These are phyloP conservation scores for Helogale parvula DNA, from an alignment of 2,113 vertebrate species.

Conservation along the genomic window DNA sequence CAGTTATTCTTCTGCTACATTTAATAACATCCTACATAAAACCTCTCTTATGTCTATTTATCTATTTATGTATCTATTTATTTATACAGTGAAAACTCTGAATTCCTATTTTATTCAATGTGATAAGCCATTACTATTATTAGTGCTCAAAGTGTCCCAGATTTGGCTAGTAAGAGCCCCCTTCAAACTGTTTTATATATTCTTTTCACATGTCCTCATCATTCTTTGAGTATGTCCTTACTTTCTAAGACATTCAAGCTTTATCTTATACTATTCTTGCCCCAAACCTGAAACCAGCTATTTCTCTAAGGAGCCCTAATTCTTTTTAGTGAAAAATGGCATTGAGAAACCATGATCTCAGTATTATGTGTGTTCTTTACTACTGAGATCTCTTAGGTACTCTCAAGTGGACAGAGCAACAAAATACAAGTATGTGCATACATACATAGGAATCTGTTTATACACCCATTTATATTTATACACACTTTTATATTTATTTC, in stretches of 20 bases:
- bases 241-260: background rate
- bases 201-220: background rate
- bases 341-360: conserved; percentile 41
- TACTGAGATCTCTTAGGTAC: background rate
- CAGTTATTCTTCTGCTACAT: background rate
- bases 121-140: background rate
- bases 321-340: background rate
- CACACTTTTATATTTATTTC: background rate
- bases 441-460: background rate
- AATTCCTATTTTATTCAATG: background rate
- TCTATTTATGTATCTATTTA: background rate
- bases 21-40: conserved; percentile 15
- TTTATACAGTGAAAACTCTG: background rate
- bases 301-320: background rate
- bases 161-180: background rate
- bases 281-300: background rate
- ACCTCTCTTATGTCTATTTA: background rate
- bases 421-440: background rate
- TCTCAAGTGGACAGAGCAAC: background rate
- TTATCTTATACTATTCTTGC: background rate
- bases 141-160: background rate
- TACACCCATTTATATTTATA: background rate
- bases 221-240: background rate
- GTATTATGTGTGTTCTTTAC: background rate
- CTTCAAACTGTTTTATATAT: background rate